Evolutionary conservation across 37 sponge, comb jelly and placozoan species (phyloP).

Genomic region (Bolinopsis microptera): DNA sequence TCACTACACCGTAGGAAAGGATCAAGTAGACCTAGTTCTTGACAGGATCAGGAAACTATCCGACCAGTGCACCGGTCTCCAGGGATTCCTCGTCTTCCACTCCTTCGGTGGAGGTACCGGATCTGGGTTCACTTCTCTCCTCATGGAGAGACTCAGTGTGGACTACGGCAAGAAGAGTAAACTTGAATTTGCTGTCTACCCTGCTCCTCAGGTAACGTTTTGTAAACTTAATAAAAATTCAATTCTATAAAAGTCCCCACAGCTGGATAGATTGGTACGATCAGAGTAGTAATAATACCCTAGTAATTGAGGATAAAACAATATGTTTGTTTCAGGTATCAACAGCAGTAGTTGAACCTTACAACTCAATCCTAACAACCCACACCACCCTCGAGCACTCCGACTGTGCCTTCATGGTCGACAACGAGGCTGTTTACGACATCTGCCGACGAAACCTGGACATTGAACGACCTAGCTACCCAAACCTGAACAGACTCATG

Average conservation of each 20-base stretch:
- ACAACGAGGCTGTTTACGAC: constrained; percentile 97
- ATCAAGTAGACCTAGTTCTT: constrained; percentile 74
- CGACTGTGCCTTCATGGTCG: constrained; percentile 98
- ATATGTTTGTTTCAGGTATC: constrained; percentile 72
- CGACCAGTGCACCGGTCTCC: constrained; percentile 89
- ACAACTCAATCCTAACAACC: constrained; percentile 97
- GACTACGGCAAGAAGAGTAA: constrained; percentile 98
- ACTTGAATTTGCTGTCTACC: constrained; percentile 94
- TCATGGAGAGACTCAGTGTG: constrained; percentile 92
- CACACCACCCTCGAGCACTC: constrained; percentile 98
- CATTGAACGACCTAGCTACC: constrained; percentile 92
- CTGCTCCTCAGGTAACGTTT: constrained; percentile 80
- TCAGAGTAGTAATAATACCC: no score
- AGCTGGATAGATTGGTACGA: no score
- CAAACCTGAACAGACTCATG: constrained; percentile 91
- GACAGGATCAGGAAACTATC: constrained; percentile 89
- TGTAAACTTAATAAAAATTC: not conserved
- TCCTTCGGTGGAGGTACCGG: constrained; percentile 99
- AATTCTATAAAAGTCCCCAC: no score
- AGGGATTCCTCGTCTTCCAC: constrained; percentile 90
- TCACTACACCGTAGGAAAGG: constrained; percentile 94
- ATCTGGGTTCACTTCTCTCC: constrained; percentile 94
- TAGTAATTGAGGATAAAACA: no score
- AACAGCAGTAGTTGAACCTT: constrained; percentile 97
- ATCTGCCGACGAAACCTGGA: constrained; percentile 94